Evolutionary conservation across 92 coral and sea anemone species (phyloP), one percentile per base, ranked within the genome.

Genomic region (Nematostella vectensis): DNA sequence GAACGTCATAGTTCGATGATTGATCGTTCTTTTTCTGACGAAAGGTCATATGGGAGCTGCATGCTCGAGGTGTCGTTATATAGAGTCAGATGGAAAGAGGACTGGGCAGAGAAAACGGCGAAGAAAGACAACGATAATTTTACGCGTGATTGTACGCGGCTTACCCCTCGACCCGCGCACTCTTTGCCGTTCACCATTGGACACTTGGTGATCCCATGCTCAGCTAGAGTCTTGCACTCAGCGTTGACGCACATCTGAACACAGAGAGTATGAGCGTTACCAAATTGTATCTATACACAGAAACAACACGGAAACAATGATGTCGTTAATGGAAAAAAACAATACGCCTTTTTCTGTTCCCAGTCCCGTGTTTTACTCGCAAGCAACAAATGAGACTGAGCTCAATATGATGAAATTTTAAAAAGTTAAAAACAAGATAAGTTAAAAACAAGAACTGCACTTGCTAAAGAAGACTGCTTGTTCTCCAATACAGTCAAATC

Each of bases 121-220:
- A n/a, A n/a, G n/a, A n/a, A n/a, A n/a, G n/a, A n/a, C n/a, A 72
- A 21, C 15, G 29, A 39, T 25, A 17, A n/a, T n/a, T n/a, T n/a
- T n/a, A n/a, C n/a, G n/a, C n/a, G n/a, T n/a, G n/a, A 1, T 13
- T 39, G 3, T 16, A 23, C 25, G 4, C 9, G 11, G 68, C 91
- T 67, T 27, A 83, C 94, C 59, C 94, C 94, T 63, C 70, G 57
- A 1, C 82, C 94, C n/a, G 68, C 80, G 11, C 94, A 83, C 15
- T 54, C 64, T 44, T 63, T 65, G 55, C 72, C 71, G 29, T 57
- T 65, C 2, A 49, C 79, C 4, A 2, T n/a, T 16, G 79, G 79
- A 56, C 94, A 83, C 31, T 55, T 43, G 50, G 26, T 48, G 15
- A 69, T 63, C 48, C 54, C 65, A 13, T 78, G 69, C 25, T 50